Conservation (phyloP, 2,113 vertebrate genomes). For the Clarias magur region DNA sequence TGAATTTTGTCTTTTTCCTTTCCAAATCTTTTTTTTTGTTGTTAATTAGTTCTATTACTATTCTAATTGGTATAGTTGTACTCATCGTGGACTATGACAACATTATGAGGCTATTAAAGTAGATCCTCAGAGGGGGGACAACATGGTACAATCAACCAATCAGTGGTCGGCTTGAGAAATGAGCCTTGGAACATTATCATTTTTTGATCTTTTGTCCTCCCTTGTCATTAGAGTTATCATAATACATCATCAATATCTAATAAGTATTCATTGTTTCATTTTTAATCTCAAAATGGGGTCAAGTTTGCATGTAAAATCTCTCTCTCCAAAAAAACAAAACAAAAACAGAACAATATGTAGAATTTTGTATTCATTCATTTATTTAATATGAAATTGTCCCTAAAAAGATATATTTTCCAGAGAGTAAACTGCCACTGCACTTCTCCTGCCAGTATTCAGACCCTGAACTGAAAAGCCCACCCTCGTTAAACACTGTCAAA, state of each 20-base stretch:
- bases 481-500: slow-evolving; percentile 59
- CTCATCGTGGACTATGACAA: slow-evolving; percentile 68
- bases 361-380: neutral
- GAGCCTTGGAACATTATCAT: slow-evolving; percentile 67
- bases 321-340: too few relatives aligned
- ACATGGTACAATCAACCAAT: slow-evolving; percentile 76
- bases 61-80: slow-evolving; percentile 77
- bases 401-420: slow-evolving; percentile 6
- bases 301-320: neutral
- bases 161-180: slow-evolving; percentile 75
- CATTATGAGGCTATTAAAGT: slow-evolving; percentile 77
- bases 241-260: neutral
- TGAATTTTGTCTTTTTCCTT: slow-evolving; percentile 84
- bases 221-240: slow-evolving; percentile 52
- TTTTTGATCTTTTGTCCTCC: slow-evolving; percentile 72
- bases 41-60: slow-evolving; percentile 97
- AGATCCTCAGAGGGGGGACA: slow-evolving; percentile 66
- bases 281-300: slow-evolving; percentile 9
- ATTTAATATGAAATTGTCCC: neutral
- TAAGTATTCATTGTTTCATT: slow-evolving; percentile 12
- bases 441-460: slow-evolving; percentile 49
- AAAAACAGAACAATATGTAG: neutral
- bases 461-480: slow-evolving; percentile 36
- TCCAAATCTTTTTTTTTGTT: slow-evolving; percentile 84
- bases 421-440: slow-evolving; percentile 42